phyloP scores from a whole-genome alignment of 2,113 vertebrate genomes.

The Narcine bancroftii region DNA sequence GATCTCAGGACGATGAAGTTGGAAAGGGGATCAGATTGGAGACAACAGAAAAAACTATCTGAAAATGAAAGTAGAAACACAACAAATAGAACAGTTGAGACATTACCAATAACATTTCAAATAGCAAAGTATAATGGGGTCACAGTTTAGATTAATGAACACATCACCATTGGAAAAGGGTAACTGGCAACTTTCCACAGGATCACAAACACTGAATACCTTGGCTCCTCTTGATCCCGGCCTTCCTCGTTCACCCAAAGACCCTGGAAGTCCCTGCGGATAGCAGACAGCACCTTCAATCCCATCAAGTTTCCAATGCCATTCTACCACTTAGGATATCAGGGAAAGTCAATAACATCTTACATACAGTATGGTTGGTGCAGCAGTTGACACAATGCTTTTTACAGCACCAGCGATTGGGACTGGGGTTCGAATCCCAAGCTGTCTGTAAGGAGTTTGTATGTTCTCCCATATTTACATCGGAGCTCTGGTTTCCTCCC shows the following conservation, averaged over 20 bases:
- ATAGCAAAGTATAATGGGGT: too few species aligned
- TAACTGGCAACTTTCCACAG: background rate
- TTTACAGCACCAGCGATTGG: too few species aligned
- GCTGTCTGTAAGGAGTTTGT: too few species aligned
- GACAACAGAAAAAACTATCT: background rate
- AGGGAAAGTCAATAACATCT: background rate
- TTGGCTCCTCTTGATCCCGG: conserved; percentile 59
- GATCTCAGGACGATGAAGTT: background rate
- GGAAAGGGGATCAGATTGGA: background rate
- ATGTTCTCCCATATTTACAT: too few species aligned
- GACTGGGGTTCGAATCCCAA: too few species aligned
- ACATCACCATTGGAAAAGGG: background rate
- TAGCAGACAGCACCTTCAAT: background rate
- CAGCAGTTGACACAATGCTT: too few species aligned
- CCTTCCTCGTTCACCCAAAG: conserved; percentile 59
- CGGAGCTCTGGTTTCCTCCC: too few species aligned
- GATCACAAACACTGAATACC: conserved; percentile 48
- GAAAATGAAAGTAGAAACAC: background rate
- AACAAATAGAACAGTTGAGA: background rate
- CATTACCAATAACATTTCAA: background rate
- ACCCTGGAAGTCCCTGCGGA: conserved; percentile 65
- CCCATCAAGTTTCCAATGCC: background rate
- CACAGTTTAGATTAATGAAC: background rate
- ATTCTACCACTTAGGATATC: background rate
- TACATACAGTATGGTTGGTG: too few species aligned